Evolutionary conservation across 2,113 vertebrate species (phyloP), one percentile per base, ranked within the genome.

Genomic region (Siniperca chuatsi): DNA sequence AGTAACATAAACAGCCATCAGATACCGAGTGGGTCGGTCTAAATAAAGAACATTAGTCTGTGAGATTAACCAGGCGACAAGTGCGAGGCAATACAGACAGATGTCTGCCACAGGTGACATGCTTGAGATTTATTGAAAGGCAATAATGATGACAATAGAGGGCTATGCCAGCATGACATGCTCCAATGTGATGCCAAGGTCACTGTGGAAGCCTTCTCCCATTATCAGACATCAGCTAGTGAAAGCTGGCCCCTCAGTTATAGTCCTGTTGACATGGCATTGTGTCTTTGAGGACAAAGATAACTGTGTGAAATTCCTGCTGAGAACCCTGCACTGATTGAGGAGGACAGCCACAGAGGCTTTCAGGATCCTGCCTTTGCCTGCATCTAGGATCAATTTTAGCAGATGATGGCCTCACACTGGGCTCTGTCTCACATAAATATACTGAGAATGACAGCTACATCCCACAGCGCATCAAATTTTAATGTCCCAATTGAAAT

Each of bases 231-330:
- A 62, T 82, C 77, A 58, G 75, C 76, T 25, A 48, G 78, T 23
- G 57, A 91, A 88, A 85, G 69, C 83, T 40, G 88, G 82, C 69
- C 86, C 78, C 83, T 69, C 68, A 54, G 82, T 78, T 83, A 81
- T 83, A 72, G 57, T 69, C 69, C 85, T 75, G 87, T 90, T 92
- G 92, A 93, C 91, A 91, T 77, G 86, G 87, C 88, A 89, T 89
- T 88, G 92, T 92, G 89, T 92, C 91, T 92, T 90, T 87, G 89
- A 83, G 92, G 87, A 93, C 94, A 94, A 95, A 95, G 91, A 96
- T 96, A 95, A 95, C 93, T 66, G 88, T 93, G 94, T 94, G 88
- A 95, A 86, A 95, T 94, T 94, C 93, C 89, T 83, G 68, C 72
- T 33, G 64, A 90, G 92, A 86, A 90, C 67, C 78, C 85, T 0